phyloP scores from a whole-genome alignment of 2,888 invertebrate genomes.

The Pollenia labialis region DNA sequence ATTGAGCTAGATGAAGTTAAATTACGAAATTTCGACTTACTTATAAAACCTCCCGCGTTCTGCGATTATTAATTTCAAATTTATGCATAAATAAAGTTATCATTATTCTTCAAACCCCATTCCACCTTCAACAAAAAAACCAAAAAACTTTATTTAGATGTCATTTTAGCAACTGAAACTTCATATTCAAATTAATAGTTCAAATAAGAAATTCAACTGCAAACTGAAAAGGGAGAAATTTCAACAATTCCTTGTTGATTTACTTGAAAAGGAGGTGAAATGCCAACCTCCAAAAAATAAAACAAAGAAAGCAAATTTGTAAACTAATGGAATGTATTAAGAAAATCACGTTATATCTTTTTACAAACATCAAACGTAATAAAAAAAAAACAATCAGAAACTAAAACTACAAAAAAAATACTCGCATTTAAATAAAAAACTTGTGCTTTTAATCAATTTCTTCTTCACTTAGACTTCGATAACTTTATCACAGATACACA shows the following conservation, averaged over 20 bases:
- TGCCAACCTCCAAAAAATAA: neutral
- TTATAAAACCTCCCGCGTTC: neutral
- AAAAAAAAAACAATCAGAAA: conserved; percentile 35
- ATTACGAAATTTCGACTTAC: neutral
- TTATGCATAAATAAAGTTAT: conserved; percentile 48
- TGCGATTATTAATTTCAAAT: neutral
- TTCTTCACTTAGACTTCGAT: conserved; percentile 37
- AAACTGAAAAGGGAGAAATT: conserved; percentile 11
- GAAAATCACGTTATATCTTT: conserved; percentile 44
- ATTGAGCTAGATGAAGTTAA: too few relatives aligned
- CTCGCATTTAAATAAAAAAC: conserved; percentile 23
- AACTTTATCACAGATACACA: conserved; percentile 38
- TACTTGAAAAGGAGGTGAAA: conserved; percentile 12
- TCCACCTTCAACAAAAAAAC: neutral
- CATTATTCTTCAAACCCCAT: conserved; percentile 25
- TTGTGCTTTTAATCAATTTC: conserved; percentile 63
- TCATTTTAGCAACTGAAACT: conserved; percentile 62
- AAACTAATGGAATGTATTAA: conserved; percentile 40
- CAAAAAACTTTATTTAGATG: conserved; percentile 38
- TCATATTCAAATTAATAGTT: conserved; percentile 60
- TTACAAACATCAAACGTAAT: neutral
- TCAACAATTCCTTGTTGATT: conserved; percentile 9
- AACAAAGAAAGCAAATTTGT: neutral
- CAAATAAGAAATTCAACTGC: conserved; percentile 34
- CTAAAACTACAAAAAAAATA: conserved; percentile 38